These are phyloP conservation scores for Lepidurus couesii DNA, from an alignment of 1,140 invertebrate genomes.

Conservation along the genomic window DNA sequence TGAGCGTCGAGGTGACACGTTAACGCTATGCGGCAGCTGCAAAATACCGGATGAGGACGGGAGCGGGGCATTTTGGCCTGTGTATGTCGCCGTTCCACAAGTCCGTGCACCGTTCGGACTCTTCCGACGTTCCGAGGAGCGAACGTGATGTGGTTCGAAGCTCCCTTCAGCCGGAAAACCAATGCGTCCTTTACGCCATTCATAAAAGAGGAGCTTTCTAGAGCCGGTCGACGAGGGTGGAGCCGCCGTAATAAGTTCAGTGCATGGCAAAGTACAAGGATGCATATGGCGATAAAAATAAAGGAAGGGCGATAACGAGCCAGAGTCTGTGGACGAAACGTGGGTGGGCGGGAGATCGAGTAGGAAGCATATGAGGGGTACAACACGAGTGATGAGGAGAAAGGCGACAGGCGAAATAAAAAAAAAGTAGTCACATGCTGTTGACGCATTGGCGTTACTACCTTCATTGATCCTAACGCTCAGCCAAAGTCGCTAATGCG, in stretches of 20 bases:
- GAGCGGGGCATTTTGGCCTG: neutral
- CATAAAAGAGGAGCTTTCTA: neutral
- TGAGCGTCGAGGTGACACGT: neutral
- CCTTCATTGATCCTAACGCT: slow-evolving; percentile 2
- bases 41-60: neutral
- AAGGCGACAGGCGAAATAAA: slow-evolving; percentile 9
- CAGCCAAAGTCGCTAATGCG: neutral
- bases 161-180: neutral
- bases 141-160: neutral
- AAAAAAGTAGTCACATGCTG: neutral
- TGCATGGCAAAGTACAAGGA: slow-evolving; percentile 3
- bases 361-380: neutral
- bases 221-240: neutral
- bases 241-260: neutral
- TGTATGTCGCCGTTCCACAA: neutral
- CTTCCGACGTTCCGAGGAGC: neutral
- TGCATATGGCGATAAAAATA: neutral
- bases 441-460: slow-evolving; percentile 14
- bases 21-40: slow-evolving; percentile 20
- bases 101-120: neutral
- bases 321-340: neutral
- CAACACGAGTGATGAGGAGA: neutral
- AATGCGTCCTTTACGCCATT: neutral
- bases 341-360: neutral
- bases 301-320: neutral